A percentile compares a stretch with the other conserved stretches of the same genome.
phyloP scores from a whole-genome alignment of 2,888 invertebrate species.

The Apamea sordens region DNA sequence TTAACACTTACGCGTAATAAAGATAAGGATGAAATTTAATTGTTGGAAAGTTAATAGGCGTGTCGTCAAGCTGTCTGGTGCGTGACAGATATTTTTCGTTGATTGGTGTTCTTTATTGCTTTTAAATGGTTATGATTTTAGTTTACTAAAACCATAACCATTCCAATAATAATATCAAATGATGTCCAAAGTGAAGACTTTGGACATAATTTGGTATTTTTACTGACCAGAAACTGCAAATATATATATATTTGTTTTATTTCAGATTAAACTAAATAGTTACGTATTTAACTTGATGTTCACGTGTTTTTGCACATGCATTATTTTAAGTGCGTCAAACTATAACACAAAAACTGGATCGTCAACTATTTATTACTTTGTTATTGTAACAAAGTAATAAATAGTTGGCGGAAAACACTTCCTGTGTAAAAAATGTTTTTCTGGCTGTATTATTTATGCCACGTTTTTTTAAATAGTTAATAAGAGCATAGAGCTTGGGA shows the following conservation, averaged over 20 bases:
- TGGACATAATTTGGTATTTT: background rate
- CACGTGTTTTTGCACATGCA: background rate
- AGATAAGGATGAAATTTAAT: conserved; percentile 57
- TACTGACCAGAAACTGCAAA: background rate
- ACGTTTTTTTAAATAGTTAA: background rate
- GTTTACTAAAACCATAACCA: background rate
- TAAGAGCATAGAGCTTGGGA: background rate
- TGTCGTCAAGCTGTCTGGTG: conserved; percentile 80
- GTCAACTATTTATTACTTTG: no score
- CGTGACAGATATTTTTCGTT: conserved; percentile 50
- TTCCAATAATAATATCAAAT: no score
- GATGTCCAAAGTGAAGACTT: background rate
- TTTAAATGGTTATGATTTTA: background rate
- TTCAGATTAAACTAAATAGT: background rate
- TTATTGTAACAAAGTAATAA: conserved; percentile 2
- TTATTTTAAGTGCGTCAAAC: background rate
- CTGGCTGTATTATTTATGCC: background rate
- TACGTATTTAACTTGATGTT: background rate
- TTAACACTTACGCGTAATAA: conserved; percentile 52
- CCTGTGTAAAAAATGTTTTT: background rate
- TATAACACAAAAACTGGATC: background rate
- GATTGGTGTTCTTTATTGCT: conserved; percentile 17
- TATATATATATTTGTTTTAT: background rate
- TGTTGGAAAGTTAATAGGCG: conserved; percentile 55
- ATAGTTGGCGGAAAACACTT: background rate